Evolutionary conservation across 2,113 vertebrate species (phyloP), one percentile per base, ranked within the genome.

Genomic region (Halcyon senegalensis): DNA sequence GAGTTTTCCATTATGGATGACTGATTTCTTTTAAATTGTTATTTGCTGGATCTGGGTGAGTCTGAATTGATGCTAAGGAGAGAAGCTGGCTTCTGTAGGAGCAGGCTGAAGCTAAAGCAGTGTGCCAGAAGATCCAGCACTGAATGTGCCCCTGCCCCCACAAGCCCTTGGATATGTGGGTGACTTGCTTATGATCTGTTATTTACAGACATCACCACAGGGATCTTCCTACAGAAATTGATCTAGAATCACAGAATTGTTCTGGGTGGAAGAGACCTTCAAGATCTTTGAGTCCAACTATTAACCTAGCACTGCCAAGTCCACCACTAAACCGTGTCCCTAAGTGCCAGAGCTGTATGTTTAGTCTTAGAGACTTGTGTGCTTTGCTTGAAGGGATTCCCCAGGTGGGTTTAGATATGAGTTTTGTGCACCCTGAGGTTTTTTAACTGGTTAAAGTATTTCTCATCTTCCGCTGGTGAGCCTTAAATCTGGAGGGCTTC

Each of bases 381-480:
- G 18, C 43, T 72, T 9, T 43, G 15, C 10, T 67, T 25, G 7
- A 16, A 23, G 14, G 55, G 11, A 2, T 69, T 84, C 6, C 4
- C 10, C 3, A 7, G 17, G 10, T 37, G 58, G 35, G 58, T 14
- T 82, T 31, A 44, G 25, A 10, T 0, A 1, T 2, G n/a, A 4
- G 0, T 14, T 83, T 64, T 30, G 33, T 27, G 35, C 31, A 27
- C 60, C 56, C 69, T 41, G 31, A 0, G 2, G 60, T 10, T 43
- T 23, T 27, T 84, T 17, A 58, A 5, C 3, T 4, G 6, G 8
- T 64, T 74, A 24, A 27, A 39, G 10, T 28, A 60, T 60, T n/a
- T 24, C 13, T 0, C 0, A 3, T 48, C 73, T 87, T 46, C 31
- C 1, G 1, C 21, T 0, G 3, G 15, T 24, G 12, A 1, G 0